Conservation (phyloP, 1,140 invertebrate species). For the Panagrolaimus sp. region DNA sequence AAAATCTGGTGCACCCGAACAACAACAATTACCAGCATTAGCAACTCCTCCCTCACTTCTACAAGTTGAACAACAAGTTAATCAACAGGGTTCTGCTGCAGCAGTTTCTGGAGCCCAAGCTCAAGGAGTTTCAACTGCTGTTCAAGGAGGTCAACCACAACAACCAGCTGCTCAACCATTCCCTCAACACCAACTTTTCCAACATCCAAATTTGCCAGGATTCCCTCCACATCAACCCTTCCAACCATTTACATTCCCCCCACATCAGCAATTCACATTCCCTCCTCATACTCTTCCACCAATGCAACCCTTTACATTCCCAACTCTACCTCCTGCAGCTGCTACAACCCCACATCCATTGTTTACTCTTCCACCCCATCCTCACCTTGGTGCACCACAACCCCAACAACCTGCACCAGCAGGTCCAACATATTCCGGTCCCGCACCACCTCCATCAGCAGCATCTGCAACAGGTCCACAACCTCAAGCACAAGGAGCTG, state of each 20-base stretch:
- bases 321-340: neutral
- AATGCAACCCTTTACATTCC: slow-evolving; percentile 14
- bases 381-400: neutral
- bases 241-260: neutral
- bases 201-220: neutral
- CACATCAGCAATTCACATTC: neutral
- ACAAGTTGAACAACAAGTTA: neutral
- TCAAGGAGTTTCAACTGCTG: neutral
- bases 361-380: neutral
- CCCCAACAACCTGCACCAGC: neutral
- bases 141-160: neutral
- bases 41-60: neutral
- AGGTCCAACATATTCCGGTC: neutral
- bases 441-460: neutral
- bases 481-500: slow-evolving; percentile 18
- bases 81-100: neutral
- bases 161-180: too few relatives aligned
- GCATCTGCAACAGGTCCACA: neutral
- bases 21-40: neutral
- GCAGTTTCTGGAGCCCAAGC: neutral
- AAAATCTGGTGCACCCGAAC: neutral
- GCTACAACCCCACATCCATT: neutral
- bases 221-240: neutral
- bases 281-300: slow-evolving; percentile 2
- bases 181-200: neutral